Percentiles rank a stretch among this genome's conserved stretches.
Evolutionary conservation across 2,113 vertebrate genomes (phyloP).

Genomic region (Bettongia penicillata): DNA sequence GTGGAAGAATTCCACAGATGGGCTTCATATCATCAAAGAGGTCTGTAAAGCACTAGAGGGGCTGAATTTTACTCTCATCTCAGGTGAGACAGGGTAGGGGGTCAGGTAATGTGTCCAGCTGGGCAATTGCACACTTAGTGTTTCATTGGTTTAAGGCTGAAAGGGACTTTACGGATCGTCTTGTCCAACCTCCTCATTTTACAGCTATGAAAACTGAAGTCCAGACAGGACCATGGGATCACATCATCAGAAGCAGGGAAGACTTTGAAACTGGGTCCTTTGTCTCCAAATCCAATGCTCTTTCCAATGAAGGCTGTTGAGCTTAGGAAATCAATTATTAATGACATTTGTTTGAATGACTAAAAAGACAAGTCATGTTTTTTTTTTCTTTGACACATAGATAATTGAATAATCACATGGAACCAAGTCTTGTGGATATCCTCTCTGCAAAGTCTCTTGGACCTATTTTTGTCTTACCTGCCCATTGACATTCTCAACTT

Average conservation of each 20-base stretch:
- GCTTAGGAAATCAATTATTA: neutral
- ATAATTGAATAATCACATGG: neutral
- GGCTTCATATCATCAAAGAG: neutral
- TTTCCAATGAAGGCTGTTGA: neutral
- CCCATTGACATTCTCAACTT: neutral
- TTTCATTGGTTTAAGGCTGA: neutral
- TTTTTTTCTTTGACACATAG: neutral
- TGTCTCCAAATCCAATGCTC: neutral
- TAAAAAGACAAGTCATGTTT: neutral
- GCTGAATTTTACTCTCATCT: neutral
- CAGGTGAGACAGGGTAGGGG: neutral
- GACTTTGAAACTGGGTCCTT: neutral
- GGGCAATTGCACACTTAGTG: neutral
- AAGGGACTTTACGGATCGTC: neutral
- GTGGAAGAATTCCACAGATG: neutral
- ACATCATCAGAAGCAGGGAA: neutral
- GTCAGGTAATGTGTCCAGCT: neutral
- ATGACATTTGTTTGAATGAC: neutral
- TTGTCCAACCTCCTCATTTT: neutral
- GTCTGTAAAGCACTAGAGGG: neutral
- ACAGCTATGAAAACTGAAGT: neutral
- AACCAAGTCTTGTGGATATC: neutral
- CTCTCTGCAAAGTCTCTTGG: neutral
- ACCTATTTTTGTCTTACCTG: neutral
- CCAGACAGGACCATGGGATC: neutral